Base-by-base conservation (phyloP, 23 tunicate species). In the Pegea sp. region DNA sequence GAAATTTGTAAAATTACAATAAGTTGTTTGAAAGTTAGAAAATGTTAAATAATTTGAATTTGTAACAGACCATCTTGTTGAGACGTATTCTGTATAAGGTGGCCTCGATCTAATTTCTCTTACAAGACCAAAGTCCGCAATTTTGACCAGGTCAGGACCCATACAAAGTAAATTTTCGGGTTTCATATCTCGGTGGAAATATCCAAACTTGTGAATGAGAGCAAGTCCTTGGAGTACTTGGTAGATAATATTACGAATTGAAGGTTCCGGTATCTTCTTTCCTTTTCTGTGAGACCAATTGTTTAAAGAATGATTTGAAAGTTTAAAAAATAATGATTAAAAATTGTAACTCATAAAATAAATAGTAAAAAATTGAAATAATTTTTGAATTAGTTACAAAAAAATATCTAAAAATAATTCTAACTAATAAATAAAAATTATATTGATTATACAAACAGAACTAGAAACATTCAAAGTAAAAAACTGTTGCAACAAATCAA, bases 51-150 rank as follows among this genome's bases (percentile, higher is more conserved):
- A 16, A 51, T 18, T 51, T 13, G 22, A 16, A 51, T 16, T 51
- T 20, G 23, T 18, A 16, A 60, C 22, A 30, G 0, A 84, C 99
- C 99, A 91, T 62, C 99, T 67, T 6, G 99, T 91, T 28, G 99
- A 91, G 32, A 91, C 99, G 58, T 91, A 91, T 33, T 91, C 99
- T 18, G 99, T 91, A 54, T 91, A 91, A 4, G 99, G 99, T 19
- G 99, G 99, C 55, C 79, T 77, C 0, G 93, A 78, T 31, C 99
- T 62, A 30, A 91, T 91, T 78, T 91, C 99, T 48, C 99, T 42
- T 0, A 93, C 99, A 1, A 91, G 60, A 3, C 99, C 99, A 59
- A 91, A 79, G 33, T 91, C 99, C 3, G 99, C 99, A 33, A 91
- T 91, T 44, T 91, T 91, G 0, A 91, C 86, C 48, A 91, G 68